A percentile compares a stretch with the other conserved stretches of the same genome.
These are phyloP conservation scores for Hypocryptadius cinnamomeus DNA, from an alignment of 2,113 vertebrate genomes.

Conservation along the genomic window DNA sequence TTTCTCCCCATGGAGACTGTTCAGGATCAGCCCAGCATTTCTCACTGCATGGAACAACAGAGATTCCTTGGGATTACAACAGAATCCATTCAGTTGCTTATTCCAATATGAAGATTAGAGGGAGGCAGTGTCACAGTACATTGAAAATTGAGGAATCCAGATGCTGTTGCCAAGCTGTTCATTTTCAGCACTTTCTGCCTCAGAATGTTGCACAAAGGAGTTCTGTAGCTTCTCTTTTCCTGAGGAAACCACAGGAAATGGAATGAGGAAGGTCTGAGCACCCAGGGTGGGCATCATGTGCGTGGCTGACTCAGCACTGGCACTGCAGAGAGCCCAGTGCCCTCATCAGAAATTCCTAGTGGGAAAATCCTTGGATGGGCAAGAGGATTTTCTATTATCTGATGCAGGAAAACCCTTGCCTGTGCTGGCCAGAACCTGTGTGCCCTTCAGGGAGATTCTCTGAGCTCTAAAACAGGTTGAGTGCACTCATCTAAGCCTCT, in stretches of 20 bases:
- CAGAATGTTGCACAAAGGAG: background rate
- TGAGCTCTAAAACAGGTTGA: background rate
- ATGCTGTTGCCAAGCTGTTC: background rate
- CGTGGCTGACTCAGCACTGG: background rate
- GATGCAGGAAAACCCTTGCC: background rate
- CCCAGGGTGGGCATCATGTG: background rate
- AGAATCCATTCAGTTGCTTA: background rate
- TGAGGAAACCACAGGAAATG: background rate
- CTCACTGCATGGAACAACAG: background rate
- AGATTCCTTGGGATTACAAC: background rate
- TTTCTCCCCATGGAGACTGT: background rate
- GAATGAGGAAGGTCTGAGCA: background rate
- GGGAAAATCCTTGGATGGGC: background rate
- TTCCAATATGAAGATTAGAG: background rate
- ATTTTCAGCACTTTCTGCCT: background rate
- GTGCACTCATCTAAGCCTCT: fast-evolving
- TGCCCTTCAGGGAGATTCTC: background rate
- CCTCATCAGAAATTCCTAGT: background rate
- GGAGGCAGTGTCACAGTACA: no score
- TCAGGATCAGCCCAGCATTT: background rate
- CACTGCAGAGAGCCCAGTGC: background rate
- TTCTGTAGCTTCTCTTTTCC: background rate
- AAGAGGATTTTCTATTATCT: background rate
- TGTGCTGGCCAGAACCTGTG: background rate
- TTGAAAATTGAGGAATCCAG: background rate